Percentiles rank a stretch among this genome's conserved stretches.
Evolutionary conservation across 2,888 invertebrate species (phyloP).

Genomic region (Plagodis dolabraria): DNA sequence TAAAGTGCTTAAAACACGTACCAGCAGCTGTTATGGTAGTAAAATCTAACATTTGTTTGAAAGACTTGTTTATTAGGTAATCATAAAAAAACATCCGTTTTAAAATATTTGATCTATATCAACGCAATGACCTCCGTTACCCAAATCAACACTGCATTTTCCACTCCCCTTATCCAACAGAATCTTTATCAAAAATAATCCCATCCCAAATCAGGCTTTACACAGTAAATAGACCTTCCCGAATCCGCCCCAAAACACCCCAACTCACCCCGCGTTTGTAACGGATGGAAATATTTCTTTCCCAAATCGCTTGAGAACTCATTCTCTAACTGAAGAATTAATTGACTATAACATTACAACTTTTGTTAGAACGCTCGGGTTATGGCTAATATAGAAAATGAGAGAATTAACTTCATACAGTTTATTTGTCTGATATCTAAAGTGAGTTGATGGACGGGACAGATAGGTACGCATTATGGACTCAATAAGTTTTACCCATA

Average conservation of each 20-base stretch:
- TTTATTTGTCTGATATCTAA: no score
- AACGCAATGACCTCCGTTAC: not conserved
- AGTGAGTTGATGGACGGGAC: no score
- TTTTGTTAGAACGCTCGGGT: conserved; percentile 38
- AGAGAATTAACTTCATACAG: no score
- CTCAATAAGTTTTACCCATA: no score
- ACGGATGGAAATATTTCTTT: conserved; percentile 45
- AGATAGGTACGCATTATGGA: no score
- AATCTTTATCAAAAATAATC: conserved; percentile 5
- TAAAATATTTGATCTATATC: no score
- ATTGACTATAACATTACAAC: conserved; percentile 50
- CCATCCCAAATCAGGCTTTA: conserved; percentile 1
- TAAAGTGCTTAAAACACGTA: no score
- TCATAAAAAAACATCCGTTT: no score
- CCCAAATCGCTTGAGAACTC: conserved; percentile 49
- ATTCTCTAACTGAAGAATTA: conserved; percentile 54
- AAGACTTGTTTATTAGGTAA: no score
- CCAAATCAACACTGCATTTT: not conserved
- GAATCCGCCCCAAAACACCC: not conserved
- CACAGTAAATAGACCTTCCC: conserved; percentile 2
- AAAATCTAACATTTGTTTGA: no score
- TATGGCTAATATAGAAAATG: not conserved
- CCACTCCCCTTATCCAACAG: not conserved
- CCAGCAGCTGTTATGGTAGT: no score
- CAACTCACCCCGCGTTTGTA: conserved; percentile 14